Percentiles rank a stretch among this genome's conserved stretches.
Conservation (phyloP, 2,888 invertebrate species). For the Eremobia ochroleuca region DNA sequence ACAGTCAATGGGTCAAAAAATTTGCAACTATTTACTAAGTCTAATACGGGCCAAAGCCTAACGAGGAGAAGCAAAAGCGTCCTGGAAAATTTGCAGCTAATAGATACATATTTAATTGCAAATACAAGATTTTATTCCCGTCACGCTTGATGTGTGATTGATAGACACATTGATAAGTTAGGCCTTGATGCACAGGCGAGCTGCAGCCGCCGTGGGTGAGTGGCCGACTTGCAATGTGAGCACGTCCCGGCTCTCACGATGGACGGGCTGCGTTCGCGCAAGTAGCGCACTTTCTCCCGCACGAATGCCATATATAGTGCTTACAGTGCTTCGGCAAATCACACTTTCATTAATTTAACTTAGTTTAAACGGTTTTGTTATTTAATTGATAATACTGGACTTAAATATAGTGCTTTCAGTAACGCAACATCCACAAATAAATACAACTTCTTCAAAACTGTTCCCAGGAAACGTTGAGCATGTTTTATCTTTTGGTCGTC, state of each 20-base stretch:
- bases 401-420: neutral
- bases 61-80: neutral
- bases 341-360: slow-evolving; percentile 75
- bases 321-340: slow-evolving; percentile 76
- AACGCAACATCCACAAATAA: slow-evolving; percentile 21
- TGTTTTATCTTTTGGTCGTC: slow-evolving; percentile 75
- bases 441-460: slow-evolving; percentile 69
- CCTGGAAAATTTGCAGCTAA: slow-evolving; percentile 15
- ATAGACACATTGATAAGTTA: slow-evolving; percentile 48
- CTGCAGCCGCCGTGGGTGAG: slow-evolving; percentile 53
- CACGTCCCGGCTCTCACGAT: slow-evolving; percentile 83
- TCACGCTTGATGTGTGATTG: slow-evolving; percentile 58
- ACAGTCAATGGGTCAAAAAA: neutral
- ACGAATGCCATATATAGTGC: slow-evolving; percentile 83
- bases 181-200: slow-evolving; percentile 35
- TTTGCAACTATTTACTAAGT: neutral
- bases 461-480: slow-evolving; percentile 81
- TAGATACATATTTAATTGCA: slow-evolving; percentile 16
- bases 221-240: slow-evolving; percentile 71
- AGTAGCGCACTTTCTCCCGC: slow-evolving; percentile 83
- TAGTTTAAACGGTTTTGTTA: neutral
- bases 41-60: neutral
- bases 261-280: slow-evolving; percentile 71
- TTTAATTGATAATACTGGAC: neutral
- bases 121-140: slow-evolving; percentile 37